phyloP scores from a whole-genome alignment of 1,140 invertebrate genomes.

The Grapholita molesta region DNA sequence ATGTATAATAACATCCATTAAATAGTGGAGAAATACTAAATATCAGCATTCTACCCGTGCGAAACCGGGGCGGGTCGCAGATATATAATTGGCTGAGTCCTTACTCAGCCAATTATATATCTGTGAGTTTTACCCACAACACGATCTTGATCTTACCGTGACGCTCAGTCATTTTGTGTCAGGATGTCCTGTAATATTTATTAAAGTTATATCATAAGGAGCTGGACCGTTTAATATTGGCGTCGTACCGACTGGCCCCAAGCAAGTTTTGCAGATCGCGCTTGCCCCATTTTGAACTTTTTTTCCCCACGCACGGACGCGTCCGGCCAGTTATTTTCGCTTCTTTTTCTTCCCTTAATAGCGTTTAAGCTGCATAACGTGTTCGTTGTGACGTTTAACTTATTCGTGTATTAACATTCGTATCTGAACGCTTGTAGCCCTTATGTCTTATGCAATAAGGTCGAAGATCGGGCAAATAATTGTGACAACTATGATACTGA shows the following conservation, averaged over 20 bases:
- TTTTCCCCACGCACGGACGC: conserved; percentile 43
- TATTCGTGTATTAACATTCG: background rate
- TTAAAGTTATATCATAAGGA: too few relatives aligned
- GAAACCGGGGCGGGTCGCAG: too few relatives aligned
- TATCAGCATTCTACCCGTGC: too few relatives aligned
- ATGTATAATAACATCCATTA: too few relatives aligned
- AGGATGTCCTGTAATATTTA: too few relatives aligned
- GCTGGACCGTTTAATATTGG: too few relatives aligned
- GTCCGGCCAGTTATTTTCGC: conserved; percentile 33
- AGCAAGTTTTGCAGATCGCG: conserved; percentile 66
- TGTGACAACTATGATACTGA: background rate
- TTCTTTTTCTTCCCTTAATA: conserved; percentile 44
- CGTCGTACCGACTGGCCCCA: background rate
- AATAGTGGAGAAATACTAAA: too few relatives aligned
- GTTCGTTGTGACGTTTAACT: conserved; percentile 21
- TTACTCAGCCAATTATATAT: too few relatives aligned
- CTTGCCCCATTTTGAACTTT: conserved; percentile 27
- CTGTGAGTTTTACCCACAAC: too few relatives aligned
- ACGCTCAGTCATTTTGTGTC: too few relatives aligned
- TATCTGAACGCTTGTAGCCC: background rate
- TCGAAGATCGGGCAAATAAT: background rate
- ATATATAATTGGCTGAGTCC: too few relatives aligned
- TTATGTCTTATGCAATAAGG: background rate
- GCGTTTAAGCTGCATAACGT: conserved; percentile 43
- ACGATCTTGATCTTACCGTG: too few relatives aligned